Conservation (phyloP, 2,113 vertebrate species). For the Sapayoa aenigma region DNA sequence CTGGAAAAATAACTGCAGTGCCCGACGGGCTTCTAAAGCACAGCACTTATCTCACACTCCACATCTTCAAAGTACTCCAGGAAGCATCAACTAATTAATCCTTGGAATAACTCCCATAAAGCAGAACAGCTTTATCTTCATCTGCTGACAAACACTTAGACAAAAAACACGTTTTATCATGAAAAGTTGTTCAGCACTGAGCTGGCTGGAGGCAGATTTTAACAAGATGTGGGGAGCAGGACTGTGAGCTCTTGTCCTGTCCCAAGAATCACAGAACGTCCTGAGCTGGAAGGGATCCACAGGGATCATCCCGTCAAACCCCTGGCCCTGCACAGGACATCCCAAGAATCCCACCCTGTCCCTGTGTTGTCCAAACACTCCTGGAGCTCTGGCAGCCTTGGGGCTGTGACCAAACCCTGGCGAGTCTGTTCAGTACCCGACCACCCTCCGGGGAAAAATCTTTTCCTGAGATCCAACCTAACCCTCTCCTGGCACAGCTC, state of each 20-base stretch:
- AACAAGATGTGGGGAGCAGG: fast-evolving
- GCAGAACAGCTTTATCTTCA: background rate
- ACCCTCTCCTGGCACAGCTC: background rate
- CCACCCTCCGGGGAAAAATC: background rate
- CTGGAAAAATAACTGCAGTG: background rate
- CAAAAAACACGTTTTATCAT: fast-evolving
- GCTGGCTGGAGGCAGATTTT: fast-evolving
- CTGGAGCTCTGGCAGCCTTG: background rate
- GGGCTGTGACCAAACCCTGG: background rate
- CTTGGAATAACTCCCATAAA: background rate
- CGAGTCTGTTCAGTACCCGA: background rate
- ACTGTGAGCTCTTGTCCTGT: fast-evolving
- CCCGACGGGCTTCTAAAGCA: background rate
- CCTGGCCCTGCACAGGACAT: background rate
- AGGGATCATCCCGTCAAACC: fast-evolving
- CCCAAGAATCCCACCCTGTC: background rate
- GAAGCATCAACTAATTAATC: constrained; percentile 12
- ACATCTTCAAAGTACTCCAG: background rate
- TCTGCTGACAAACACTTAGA: background rate
- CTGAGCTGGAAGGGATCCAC: background rate
- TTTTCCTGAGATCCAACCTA: background rate
- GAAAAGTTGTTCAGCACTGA: background rate
- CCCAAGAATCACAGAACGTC: background rate
- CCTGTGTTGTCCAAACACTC: fast-evolving
- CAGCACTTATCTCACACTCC: background rate